A percentile compares a stretch with the other conserved stretches of the same genome.
phyloP scores from a whole-genome alignment of 2,888 invertebrate genomes.

The Conus canariensis region DNA sequence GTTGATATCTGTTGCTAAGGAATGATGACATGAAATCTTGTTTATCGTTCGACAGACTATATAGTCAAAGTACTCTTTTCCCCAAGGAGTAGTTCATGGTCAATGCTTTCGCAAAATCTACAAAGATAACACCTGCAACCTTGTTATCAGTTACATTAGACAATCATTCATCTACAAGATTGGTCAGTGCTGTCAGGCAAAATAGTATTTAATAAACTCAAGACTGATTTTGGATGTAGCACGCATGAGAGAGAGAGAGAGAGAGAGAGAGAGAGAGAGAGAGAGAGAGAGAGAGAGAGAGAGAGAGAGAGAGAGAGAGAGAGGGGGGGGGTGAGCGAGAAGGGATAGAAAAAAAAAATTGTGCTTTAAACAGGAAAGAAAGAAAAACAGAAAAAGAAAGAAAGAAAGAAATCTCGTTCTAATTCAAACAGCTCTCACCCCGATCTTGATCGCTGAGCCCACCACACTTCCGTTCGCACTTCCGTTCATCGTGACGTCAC shows the following conservation, averaged over 20 bases:
- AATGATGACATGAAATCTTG: too few relatives aligned
- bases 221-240: too few relatives aligned
- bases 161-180: too few relatives aligned
- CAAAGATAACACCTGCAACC: too few relatives aligned
- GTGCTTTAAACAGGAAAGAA: background rate
- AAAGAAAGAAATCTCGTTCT: background rate
- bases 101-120: too few relatives aligned
- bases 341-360: background rate
- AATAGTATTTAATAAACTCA: too few relatives aligned
- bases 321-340: background rate
- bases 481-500: slow-evolving; percentile 2
- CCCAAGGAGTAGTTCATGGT: too few relatives aligned
- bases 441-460: background rate
- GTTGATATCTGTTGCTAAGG: too few relatives aligned
- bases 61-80: too few relatives aligned
- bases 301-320: slow-evolving; percentile 31
- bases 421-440: background rate
- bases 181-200: too few relatives aligned
- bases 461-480: background rate
- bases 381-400: background rate
- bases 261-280: slow-evolving; percentile 15
- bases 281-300: slow-evolving; percentile 1
- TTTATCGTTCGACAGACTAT: too few relatives aligned
- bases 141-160: too few relatives aligned
- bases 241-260: background rate